A percentile compares a stretch with the other conserved stretches of the same genome.
Conservation (phyloP, 2,888 invertebrate genomes). For the Cataglyphis albicans region DNA sequence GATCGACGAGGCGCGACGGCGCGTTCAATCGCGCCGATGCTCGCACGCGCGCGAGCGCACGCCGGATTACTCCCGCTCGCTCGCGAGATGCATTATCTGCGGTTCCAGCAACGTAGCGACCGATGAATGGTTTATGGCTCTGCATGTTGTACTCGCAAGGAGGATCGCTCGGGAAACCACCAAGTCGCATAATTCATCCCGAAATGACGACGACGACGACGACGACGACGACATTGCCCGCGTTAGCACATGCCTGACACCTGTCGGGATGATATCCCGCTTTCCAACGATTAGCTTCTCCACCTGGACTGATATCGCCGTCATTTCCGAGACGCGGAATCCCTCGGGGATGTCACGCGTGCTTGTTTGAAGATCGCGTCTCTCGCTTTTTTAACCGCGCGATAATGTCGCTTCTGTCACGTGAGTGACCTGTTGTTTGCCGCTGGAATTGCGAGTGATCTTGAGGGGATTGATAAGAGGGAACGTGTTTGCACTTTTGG, state of each 20-base stretch:
- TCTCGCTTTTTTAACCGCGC: conserved; percentile 11
- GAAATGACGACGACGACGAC: too few relatives aligned
- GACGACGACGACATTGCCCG: conserved; percentile 44
- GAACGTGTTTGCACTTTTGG: background rate
- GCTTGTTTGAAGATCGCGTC: background rate
- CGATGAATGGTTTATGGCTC: conserved; percentile 75
- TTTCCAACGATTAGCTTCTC: conserved; percentile 50
- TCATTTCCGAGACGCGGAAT: background rate
- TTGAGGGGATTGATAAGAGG: conserved; percentile 40
- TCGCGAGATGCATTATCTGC: conserved; percentile 64
- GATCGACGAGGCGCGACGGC: conserved; percentile 67
- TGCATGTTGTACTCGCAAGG: conserved; percentile 61
- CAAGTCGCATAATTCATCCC: conserved; percentile 70
- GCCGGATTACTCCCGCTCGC: conserved; percentile 50
- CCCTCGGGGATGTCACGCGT: background rate
- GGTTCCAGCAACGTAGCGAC: conserved; percentile 60
- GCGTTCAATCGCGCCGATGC: conserved; percentile 68
- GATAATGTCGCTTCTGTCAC: conserved; percentile 24
- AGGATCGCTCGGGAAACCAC: conserved; percentile 32
- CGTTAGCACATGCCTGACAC: conserved; percentile 66
- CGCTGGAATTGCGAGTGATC: conserved; percentile 14
- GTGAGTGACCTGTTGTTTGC: background rate
- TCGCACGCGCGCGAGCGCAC: conserved; percentile 48
- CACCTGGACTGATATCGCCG: background rate
- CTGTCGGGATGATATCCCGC: conserved; percentile 56